A percentile compares a stretch with the other conserved stretches of the same genome.
Evolutionary conservation across 2,113 vertebrate genomes (phyloP).

Genomic region (Phyllopteryx taeniolatus): DNA sequence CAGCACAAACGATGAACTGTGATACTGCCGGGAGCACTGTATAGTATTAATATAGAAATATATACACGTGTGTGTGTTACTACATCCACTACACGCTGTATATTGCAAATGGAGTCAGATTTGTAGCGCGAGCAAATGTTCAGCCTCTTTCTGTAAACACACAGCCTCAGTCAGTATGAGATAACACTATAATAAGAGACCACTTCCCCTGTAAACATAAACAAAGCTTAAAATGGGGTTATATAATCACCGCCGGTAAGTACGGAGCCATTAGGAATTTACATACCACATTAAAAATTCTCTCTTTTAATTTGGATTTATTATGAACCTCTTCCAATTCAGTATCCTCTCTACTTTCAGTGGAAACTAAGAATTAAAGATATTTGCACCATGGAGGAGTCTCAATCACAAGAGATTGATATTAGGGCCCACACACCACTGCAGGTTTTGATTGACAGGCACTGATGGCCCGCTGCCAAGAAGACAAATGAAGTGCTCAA

Average conservation of each 20-base stretch:
- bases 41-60: neutral
- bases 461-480: constrained; percentile 33
- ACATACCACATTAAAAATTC: neutral
- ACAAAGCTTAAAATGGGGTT: neutral
- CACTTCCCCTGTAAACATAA: neutral
- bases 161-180: constrained; percentile 6
- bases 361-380: neutral
- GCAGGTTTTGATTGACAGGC: constrained; percentile 40
- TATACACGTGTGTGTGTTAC: neutral
- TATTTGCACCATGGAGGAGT: constrained; percentile 7
- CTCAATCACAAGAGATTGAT: constrained; percentile 28
- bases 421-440: neutral
- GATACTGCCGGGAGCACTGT: neutral
- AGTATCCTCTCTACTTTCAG: constrained; percentile 11
- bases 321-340: neutral
- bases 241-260: neutral
- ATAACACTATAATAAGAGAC: neutral
- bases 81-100: neutral
- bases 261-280: neutral
- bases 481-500: constrained; percentile 50
- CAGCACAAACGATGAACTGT: too few relatives aligned
- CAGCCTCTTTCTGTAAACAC: neutral
- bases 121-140: neutral
- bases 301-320: neutral
- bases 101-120: neutral